Evolutionary conservation across 2,888 invertebrate species (phyloP), one percentile per base, ranked within the genome.

Genomic region (Xestia sexstrigata): DNA sequence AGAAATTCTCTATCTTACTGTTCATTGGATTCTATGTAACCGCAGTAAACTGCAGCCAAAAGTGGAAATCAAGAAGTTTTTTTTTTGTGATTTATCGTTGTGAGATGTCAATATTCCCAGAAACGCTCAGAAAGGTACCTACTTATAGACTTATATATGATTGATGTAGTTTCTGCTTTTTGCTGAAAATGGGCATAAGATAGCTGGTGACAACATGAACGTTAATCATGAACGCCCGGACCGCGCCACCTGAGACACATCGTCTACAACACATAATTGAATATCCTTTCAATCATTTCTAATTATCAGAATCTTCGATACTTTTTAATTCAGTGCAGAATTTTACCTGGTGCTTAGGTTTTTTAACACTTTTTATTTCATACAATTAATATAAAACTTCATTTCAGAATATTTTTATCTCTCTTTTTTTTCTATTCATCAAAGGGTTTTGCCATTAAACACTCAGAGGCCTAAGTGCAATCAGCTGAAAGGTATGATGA

Each of bases 401-500:
- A 0, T 23, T 26, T 17, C 11, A 4, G 8, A 17, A 42, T 7
- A 13, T 1, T 26, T 17, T 17, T 45, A 15, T 35, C 11, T 23
- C 17, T 42, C 2, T 42, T 63, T 65, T 62, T 30, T 66, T 39
- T 75, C 11, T 62, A 47, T 30, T 69, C 52, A 42, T 73, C 49
- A 60, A 49, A 69, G 45, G 30, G 15, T 62, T 80, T 79, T 63
- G 66, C 75, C 58, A 78, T 85, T 83, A 71, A 67, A 80, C 60
- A 72, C 87, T 85, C 80, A 80, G 70, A 79, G 63, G 66, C 60
- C 52, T 76, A 67, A 85, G 82, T 78, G 84, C 76, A 65, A 74
- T 81, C 82, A 70, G 67, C 74, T 76, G 65, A 65, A 79, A 78
- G 69, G 81, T 82, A 88, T 80, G 81, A 85, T 66, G 84, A 79